Evolutionary conservation across 92 coral and sea anemone species (phyloP), one percentile per base, ranked within the genome.

Genomic region (Bergia puertoricense): DNA sequence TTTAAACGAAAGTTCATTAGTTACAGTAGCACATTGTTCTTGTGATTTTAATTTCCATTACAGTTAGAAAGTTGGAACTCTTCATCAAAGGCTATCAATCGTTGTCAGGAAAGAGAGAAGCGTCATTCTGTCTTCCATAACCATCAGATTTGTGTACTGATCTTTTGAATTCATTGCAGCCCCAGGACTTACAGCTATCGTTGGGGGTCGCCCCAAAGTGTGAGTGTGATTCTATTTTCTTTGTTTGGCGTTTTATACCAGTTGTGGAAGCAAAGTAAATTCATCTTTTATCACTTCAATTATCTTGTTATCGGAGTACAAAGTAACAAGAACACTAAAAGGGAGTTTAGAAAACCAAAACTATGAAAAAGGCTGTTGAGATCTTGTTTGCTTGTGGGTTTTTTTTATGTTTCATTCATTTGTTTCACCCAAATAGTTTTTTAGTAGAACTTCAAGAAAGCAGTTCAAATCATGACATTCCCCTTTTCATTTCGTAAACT

Each of bases 151-250:
- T 72, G 40, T 43, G 79, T 42, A 22, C 7, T 76, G 48, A 76
- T 76, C 46, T 8, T n/a, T 46, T 36, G 5, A n/a, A 22, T n/a
- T 65, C 45, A 48, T 72, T 91, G 41, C 85, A 97, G 99, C 99
- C 75, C 99, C 99, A 74, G 99, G 99, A 38, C 72, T 97, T n/a
- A 97, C 99, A 72, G 89, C 91, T 1, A 92, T 97, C 73, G 99
- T 97, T 46, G 99, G 99, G 73, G 99, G 99, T 71, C 92, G 99
- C 81, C 99, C 99, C 15, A 93, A 91, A 91, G 96, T 94, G 99
- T 97, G 62, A 91, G 93, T 87, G 43, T 40, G 39, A 2, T 54
- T 51, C 8, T 44, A 40, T 80, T 46, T 14, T 66, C 66, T 44
- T n/a, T 46, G 20, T 71, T 44, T 16, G n/a, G 30, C 69, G 69